A percentile compares a stretch with the other conserved stretches of the same genome.
phyloP scores from a whole-genome alignment of 1,140 invertebrate genomes.

The Aporrectodea caliginosa region DNA sequence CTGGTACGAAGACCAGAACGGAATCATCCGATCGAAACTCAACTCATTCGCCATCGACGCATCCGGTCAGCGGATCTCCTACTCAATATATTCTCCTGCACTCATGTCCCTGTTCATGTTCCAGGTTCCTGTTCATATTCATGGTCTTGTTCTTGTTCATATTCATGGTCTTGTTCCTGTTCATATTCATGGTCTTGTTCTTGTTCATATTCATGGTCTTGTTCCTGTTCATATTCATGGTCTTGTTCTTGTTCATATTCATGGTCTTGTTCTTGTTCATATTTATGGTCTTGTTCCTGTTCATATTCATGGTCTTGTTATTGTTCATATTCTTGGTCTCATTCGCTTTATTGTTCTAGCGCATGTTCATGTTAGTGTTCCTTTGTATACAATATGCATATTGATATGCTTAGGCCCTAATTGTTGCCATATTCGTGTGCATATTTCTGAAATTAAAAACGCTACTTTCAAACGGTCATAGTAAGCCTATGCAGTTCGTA shows the following conservation, averaged over 20 bases:
- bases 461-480: no score
- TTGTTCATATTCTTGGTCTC: not conserved
- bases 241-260: not conserved
- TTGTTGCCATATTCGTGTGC: no score
- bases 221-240: not conserved
- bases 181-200: not conserved
- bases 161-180: not conserved
- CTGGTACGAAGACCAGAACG: constrained; percentile 22
- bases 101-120: no score
- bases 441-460: no score
- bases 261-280: not conserved
- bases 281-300: not conserved
- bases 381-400: no score
- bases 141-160: not conserved
- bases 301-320: not conserved
- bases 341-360: no score
- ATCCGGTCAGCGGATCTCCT: constrained; percentile 13
- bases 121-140: no score
- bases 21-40: constrained; percentile 18
- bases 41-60: constrained; percentile 9
- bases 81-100: no score
- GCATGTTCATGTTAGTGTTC: no score
- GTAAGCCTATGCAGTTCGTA: no score
- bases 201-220: not conserved
- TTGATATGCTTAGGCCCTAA: no score